Base-by-base conservation (phyloP, 2,888 invertebrate genomes). In the Tridacna gigas region DNA sequence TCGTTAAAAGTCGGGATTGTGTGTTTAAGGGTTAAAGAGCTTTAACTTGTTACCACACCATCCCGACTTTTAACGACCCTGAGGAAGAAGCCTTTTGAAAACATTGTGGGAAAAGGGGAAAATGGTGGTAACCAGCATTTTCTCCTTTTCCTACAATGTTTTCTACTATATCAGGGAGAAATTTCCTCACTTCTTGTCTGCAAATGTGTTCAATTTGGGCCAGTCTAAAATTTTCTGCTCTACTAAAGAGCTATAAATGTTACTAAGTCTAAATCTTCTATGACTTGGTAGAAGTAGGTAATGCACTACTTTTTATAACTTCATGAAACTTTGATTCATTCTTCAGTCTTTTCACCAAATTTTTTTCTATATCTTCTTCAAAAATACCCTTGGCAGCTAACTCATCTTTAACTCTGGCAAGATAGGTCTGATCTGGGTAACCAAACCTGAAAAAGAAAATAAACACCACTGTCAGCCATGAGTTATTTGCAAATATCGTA, bases 351-450 rank as follows among this genome's bases (percentile, higher is more conserved):
- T 48, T 51, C 26, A 71, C 25, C 15, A 71, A 71, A 2, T 71
- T 22, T 51, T 48, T 25, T 51, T 71, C 71, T 51, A 71, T 71
- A 7, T 74, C 74, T 15, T 74, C 47, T 37, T 74, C 81, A 25
- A 83, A 82, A 13, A 86, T 84, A 18, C 86, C 86, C 25, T 79
- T 74, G 15, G 80, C 83, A 48, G 81, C 84, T 0, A 86, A 77
- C 47, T 86, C 86, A 22, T 86, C 82, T 28, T 79, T 71, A 0
- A 86, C 84, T 51, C 86, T 47, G 15, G 9, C 9, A 25, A 84
- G 67, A 75, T 86, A 86, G 2, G 77, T 82, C 0, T 77, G 56
- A 66, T 86, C 86, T 20, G 86, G 86, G 73, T 86, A 84, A 13
- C 86, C 86, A 78, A 76, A 82, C 26, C 86, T 86, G 74, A 15